Conservation (phyloP, 2,888 invertebrate species). For the Agrypnus murinus region DNA sequence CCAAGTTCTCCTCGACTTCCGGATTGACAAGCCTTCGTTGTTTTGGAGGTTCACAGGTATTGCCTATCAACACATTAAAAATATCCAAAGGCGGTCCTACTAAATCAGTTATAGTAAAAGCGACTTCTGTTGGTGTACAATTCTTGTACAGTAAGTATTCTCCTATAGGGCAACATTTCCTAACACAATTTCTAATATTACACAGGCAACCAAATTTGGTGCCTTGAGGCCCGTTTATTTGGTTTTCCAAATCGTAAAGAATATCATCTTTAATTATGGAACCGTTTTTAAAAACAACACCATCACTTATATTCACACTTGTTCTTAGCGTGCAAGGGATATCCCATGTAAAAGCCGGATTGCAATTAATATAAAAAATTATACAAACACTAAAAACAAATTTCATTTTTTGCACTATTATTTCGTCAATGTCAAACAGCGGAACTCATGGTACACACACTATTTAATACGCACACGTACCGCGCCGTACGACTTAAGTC, state of each 20-base stretch:
- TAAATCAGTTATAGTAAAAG: slow-evolving; percentile 9
- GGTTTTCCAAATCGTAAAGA: slow-evolving; percentile 1
- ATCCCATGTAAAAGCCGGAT: background rate
- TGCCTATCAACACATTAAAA: slow-evolving; percentile 30
- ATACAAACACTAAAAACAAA: too few species aligned
- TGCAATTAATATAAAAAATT: too few species aligned
- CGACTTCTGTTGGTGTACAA: slow-evolving; percentile 20
- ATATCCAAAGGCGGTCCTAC: background rate
- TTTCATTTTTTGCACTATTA: too few species aligned
- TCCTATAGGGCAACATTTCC: slow-evolving; percentile 46
- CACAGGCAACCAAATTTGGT: slow-evolving; percentile 37
- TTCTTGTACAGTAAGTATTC: slow-evolving; percentile 37
- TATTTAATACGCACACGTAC: too few species aligned
- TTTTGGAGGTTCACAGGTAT: slow-evolving; percentile 18
- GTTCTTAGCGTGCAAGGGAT: slow-evolving; percentile 24
- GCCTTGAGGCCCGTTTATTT: background rate
- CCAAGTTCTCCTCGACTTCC: background rate
- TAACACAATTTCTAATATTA: slow-evolving; percentile 30
- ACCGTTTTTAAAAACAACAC: slow-evolving; percentile 28
- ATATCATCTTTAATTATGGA: slow-evolving; percentile 30
- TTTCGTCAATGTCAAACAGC: too few species aligned
- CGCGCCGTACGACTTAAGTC: too few species aligned
- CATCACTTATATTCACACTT: slow-evolving; percentile 35
- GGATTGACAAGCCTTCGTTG: slow-evolving; percentile 28
- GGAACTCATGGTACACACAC: too few species aligned